Percentiles rank a stretch among this genome's conserved stretches.
Conservation (phyloP, 2,797 vertebrate genomes). For the Yasuhikotakia modesta region DNA sequence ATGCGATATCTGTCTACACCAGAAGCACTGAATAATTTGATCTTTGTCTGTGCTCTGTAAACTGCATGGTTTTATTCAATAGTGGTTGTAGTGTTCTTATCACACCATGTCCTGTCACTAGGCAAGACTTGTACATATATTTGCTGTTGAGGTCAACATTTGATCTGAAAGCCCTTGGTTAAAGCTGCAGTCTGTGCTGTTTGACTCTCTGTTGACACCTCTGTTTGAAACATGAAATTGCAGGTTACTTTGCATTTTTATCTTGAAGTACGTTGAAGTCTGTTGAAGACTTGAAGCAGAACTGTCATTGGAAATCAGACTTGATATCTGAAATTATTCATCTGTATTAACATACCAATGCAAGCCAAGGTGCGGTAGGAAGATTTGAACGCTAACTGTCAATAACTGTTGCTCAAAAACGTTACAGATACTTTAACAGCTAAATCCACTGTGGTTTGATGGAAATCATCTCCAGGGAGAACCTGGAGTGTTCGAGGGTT, state of each 20-base stretch:
- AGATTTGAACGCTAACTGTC: too few species aligned
- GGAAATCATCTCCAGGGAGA: constrained; percentile 20
- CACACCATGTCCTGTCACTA: background rate
- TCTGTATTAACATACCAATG: too few species aligned
- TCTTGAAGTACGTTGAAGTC: too few species aligned
- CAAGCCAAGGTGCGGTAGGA: too few species aligned
- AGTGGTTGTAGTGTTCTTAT: constrained; percentile 19
- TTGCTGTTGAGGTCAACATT: background rate
- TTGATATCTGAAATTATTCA: too few species aligned
- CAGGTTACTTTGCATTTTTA: too few species aligned
- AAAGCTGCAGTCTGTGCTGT: background rate
- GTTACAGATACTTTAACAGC: background rate
- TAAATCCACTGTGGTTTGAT: constrained; percentile 18
- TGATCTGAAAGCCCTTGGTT: constrained; percentile 8
- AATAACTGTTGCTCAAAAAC: too few species aligned
- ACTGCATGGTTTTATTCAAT: constrained; percentile 30
- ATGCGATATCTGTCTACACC: constrained; percentile 34
- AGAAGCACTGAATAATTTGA: constrained; percentile 37
- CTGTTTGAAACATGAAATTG: too few species aligned
- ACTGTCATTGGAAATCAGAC: too few species aligned
- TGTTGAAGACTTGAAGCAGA: too few species aligned
- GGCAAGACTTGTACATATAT: background rate
- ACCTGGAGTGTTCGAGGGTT: background rate
- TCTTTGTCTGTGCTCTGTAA: constrained; percentile 48
- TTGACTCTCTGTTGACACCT: too few species aligned